Evolutionary conservation across 2,888 invertebrate genomes (phyloP).

Genomic region (Spodoptera littoralis): DNA sequence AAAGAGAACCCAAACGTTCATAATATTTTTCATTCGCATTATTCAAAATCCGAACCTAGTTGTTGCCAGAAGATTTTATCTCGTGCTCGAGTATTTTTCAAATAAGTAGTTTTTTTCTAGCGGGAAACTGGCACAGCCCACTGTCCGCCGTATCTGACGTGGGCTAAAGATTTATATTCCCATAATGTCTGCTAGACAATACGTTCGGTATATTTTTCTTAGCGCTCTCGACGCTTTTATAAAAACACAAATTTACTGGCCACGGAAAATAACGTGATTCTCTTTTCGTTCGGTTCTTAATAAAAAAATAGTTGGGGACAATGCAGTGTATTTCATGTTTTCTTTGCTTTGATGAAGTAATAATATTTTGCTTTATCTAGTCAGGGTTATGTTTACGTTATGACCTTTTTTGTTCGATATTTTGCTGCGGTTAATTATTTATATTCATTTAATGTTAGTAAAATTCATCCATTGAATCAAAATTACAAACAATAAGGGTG

Average conservation of each 20-base stretch:
- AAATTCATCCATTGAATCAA: too few relatives aligned
- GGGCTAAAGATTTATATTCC: conserved; percentile 68
- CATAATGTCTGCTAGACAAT: conserved; percentile 66
- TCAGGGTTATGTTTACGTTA: conserved; percentile 17
- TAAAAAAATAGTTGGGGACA: conserved; percentile 36
- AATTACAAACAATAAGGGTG: too few relatives aligned
- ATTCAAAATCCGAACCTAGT: conserved; percentile 50
- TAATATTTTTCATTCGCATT: conserved; percentile 37
- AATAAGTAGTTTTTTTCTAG: conserved; percentile 54
- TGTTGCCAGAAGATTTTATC: conserved; percentile 46
- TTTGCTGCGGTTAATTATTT: not conserved
- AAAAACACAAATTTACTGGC: conserved; percentile 56
- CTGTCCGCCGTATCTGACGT: conserved; percentile 64
- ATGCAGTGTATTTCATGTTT: conserved; percentile 16
- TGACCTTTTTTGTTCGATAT: not conserved
- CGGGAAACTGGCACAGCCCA: conserved; percentile 49
- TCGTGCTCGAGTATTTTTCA: conserved; percentile 35
- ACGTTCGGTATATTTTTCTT: conserved; percentile 65
- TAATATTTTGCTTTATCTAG: conserved; percentile 34
- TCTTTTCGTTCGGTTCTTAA: conserved; percentile 33
- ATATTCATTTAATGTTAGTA: too few relatives aligned
- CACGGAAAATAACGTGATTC: conserved; percentile 41
- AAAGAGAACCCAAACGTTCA: conserved; percentile 28
- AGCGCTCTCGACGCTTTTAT: conserved; percentile 55
- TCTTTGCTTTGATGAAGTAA: conserved; percentile 40